These are phyloP conservation scores for Plectropomus leopardus DNA, from an alignment of 2,113 vertebrate species.

Conservation along the genomic window DNA sequence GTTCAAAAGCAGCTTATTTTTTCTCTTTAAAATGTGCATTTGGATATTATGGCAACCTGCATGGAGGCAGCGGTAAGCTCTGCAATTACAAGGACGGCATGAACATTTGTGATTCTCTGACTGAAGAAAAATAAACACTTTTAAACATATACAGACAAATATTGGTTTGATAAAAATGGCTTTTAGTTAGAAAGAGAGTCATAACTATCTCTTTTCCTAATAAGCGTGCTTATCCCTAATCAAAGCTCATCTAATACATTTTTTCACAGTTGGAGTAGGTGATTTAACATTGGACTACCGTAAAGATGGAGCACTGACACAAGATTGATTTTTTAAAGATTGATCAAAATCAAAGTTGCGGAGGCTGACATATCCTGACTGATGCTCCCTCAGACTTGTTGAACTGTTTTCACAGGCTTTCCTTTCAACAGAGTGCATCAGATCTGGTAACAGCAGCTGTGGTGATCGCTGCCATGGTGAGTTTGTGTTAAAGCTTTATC, in stretches of 20 bases:
- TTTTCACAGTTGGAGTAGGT: not conserved
- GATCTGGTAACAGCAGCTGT: conserved; percentile 24
- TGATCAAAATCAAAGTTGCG: not conserved
- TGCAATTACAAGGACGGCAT: conserved; percentile 82
- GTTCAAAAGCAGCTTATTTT: not conserved
- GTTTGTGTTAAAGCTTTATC: conserved; percentile 1
- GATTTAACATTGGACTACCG: not conserved
- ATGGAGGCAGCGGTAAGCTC: conserved; percentile 86
- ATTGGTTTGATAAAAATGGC: not conserved
- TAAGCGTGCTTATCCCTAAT: not conserved
- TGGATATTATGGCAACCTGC: conserved; percentile 90
- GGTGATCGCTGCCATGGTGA: conserved; percentile 53
- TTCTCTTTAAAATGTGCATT: conserved; percentile 86
- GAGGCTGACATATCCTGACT: not conserved
- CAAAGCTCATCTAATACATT: too few relatives aligned
- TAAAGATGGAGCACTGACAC: not conserved
- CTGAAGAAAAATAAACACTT: conserved; percentile 84
- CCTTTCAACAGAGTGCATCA: conserved; percentile 56
- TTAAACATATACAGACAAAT: not conserved
- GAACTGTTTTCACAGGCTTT: not conserved
- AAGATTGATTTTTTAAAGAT: not conserved
- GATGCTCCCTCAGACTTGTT: not conserved
- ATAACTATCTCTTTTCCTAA: not conserved
- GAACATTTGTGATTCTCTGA: conserved; percentile 85
- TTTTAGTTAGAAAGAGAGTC: not conserved